phyloP scores from a whole-genome alignment of 2,113 vertebrate genomes.

The Podarcis muralis region DNA sequence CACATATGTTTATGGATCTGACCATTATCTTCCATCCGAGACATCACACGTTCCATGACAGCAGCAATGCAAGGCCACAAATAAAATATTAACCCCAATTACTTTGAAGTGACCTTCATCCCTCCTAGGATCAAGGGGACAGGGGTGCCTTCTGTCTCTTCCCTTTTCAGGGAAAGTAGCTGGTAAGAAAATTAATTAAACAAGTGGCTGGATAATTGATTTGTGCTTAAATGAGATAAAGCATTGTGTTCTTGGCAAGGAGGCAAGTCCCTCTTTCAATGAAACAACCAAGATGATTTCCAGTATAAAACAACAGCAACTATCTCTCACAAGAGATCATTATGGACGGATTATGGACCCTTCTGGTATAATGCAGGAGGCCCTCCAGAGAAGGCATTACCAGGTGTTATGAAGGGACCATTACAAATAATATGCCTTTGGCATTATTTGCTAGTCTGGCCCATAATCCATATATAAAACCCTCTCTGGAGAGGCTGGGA shows the following conservation, averaged over 20 bases:
- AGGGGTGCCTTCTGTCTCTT: not conserved
- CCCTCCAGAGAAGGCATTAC: constrained; percentile 25
- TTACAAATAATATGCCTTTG: not conserved
- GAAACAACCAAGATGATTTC: not conserved
- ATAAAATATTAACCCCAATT: constrained; percentile 1
- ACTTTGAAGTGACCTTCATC: not conserved
- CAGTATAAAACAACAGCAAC: constrained; percentile 29
- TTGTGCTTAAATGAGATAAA: constrained; percentile 24
- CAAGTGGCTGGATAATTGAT: constrained; percentile 16
- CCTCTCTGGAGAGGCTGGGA: not conserved
- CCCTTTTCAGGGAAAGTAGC: not conserved
- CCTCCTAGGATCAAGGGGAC: not conserved
- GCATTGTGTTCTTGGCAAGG: constrained; percentile 12
- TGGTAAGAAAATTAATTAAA: constrained; percentile 22
- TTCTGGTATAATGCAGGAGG: not conserved
- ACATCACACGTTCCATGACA: not conserved
- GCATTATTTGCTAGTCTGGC: not conserved
- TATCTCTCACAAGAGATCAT: not conserved
- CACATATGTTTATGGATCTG: not conserved
- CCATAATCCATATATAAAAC: not conserved
- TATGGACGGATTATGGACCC: not conserved
- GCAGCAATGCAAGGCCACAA: not conserved
- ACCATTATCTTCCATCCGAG: not conserved
- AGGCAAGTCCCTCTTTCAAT: constrained; percentile 9
- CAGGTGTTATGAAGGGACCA: not conserved